These are phyloP conservation scores for Torymus auratus DNA, from an alignment of 2,888 invertebrate genomes.

Conservation along the genomic window DNA sequence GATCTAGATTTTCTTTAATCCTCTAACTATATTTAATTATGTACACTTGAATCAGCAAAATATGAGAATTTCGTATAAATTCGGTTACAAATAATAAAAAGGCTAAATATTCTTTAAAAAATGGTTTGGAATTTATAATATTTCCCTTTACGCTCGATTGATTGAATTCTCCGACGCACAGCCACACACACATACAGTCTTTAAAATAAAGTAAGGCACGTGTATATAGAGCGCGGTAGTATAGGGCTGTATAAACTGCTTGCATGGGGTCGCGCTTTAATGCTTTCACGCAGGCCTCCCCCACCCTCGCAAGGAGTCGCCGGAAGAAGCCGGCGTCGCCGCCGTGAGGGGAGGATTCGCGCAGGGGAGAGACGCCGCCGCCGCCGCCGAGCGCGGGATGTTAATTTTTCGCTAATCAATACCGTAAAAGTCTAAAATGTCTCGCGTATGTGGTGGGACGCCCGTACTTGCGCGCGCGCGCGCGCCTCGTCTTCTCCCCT, in stretches of 20 bases:
- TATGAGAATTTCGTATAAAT: too few relatives aligned
- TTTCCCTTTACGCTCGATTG: too few relatives aligned
- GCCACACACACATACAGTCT: background rate
- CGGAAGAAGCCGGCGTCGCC: constrained; percentile 15
- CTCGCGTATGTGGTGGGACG: constrained; percentile 73
- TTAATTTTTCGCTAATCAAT: constrained; percentile 75
- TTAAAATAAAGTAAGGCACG: constrained; percentile 24
- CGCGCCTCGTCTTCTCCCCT: constrained; percentile 1
- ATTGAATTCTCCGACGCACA: too few relatives aligned
- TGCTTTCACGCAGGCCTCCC: constrained; percentile 24
- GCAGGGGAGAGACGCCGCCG: constrained; percentile 38
- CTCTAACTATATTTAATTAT: too few relatives aligned
- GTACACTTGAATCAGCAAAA: too few relatives aligned
- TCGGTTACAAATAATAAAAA: too few relatives aligned
- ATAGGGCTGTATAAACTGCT: constrained; percentile 9
- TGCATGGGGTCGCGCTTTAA: constrained; percentile 37
- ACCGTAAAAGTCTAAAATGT: constrained; percentile 75
- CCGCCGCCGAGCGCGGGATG: constrained; percentile 58
- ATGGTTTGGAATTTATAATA: too few relatives aligned
- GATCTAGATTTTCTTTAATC: too few relatives aligned
- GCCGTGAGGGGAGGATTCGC: constrained; percentile 1
- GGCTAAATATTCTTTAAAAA: too few relatives aligned
- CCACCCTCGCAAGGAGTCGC: constrained; percentile 8
- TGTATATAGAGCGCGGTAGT: constrained; percentile 3
- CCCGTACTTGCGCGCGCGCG: constrained; percentile 61